phyloP scores from a whole-genome alignment of 2,888 invertebrate species.

The Liodrosophila aerea region DNA sequence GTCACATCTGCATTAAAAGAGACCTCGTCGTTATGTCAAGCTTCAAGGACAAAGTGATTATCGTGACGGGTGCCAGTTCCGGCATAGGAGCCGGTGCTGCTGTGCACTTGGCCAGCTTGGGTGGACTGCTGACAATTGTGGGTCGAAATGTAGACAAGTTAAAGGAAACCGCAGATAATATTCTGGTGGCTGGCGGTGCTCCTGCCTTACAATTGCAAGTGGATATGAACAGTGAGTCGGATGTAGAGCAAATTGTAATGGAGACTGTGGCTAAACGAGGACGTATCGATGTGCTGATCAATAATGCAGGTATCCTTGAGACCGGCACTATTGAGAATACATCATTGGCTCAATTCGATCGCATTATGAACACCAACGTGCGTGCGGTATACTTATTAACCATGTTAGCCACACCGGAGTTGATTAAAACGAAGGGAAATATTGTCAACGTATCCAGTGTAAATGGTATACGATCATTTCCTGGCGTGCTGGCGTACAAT shows the following conservation, averaged over 20 bases:
- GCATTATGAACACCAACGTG: constrained; percentile 93
- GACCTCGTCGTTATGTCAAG: constrained; percentile 56
- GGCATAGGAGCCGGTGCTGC: constrained; percentile 90
- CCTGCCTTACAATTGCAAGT: constrained; percentile 86
- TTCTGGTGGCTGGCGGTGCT: constrained; percentile 71
- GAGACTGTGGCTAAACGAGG: constrained; percentile 86
- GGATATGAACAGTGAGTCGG: constrained; percentile 85
- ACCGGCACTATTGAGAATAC: constrained; percentile 92
- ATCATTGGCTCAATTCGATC: constrained; percentile 91
- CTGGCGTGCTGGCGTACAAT: constrained; percentile 94
- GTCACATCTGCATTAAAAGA: background rate
- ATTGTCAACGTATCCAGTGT: constrained; percentile 98
- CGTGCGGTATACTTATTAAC: constrained; percentile 90
- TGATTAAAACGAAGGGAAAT: constrained; percentile 90
- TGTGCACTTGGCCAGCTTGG: constrained; percentile 86
- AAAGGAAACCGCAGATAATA: constrained; percentile 84
- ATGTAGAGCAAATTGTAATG: constrained; percentile 85
- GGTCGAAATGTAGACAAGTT: constrained; percentile 89
- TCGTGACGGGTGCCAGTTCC: constrained; percentile 88
- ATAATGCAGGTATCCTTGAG: constrained; percentile 94
- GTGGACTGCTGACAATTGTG: constrained; percentile 85
- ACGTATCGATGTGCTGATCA: constrained; percentile 89
- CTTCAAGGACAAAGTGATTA: constrained; percentile 71
- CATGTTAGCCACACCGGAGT: constrained; percentile 91
- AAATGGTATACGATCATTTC: constrained; percentile 92